phyloP scores from a whole-genome alignment of 92 coral and sea anemone species.

The Epizoanthus ramosus region DNA sequence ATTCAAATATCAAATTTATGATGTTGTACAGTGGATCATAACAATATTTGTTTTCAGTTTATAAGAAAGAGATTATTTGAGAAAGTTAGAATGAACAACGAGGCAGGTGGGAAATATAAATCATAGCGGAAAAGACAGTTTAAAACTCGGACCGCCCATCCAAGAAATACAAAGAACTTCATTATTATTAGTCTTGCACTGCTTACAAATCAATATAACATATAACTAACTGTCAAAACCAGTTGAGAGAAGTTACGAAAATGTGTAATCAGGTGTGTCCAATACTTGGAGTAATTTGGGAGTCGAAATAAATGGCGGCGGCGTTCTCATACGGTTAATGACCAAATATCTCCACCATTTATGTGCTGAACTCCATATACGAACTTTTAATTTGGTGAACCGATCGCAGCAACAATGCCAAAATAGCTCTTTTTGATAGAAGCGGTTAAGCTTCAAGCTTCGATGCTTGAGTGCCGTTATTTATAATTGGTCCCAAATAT shows the following conservation, averaged over 20 bases:
- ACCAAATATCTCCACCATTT: too few relatives aligned
- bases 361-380: background rate
- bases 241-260: background rate
- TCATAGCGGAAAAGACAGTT: constrained; percentile 10
- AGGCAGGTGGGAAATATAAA: background rate
- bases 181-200: background rate
- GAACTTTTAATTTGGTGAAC: background rate
- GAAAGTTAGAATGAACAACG: background rate
- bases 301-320: too few relatives aligned
- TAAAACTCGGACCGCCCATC: constrained; percentile 8
- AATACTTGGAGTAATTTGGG: background rate
- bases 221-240: constrained; percentile 21
- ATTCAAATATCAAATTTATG: background rate
- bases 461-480: background rate
- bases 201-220: background rate
- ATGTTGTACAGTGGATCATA: background rate
- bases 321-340: too few relatives aligned
- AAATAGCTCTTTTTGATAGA: background rate
- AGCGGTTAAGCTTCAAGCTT: constrained; percentile 14
- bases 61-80: background rate
- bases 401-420: background rate
- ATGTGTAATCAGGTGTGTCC: background rate
- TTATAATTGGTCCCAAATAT: constrained; percentile 1
- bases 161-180: constrained; percentile 17
- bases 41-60: background rate